Evolutionary conservation across 1,140 invertebrate genomes (phyloP).

Genomic region (Bombus vancouverensis): DNA sequence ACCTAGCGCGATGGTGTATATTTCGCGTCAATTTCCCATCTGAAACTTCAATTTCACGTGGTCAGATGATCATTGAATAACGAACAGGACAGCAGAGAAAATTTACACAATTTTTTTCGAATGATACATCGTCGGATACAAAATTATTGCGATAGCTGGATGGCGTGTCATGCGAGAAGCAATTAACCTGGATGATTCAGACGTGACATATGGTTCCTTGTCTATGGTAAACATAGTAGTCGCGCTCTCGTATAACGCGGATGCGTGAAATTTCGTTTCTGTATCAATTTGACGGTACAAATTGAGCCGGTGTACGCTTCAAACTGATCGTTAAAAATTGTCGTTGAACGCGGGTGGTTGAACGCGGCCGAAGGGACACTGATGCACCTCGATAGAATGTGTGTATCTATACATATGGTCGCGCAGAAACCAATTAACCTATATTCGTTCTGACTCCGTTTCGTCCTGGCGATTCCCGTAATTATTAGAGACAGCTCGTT

Average conservation of each 20-base stretch:
- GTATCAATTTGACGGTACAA: slow-evolving; percentile 30
- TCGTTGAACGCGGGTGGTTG: background rate
- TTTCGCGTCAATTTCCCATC: background rate
- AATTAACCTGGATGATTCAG: slow-evolving; percentile 21
- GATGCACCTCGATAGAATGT: slow-evolving; percentile 36
- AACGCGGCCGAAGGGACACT: slow-evolving; percentile 4
- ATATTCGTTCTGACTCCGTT: slow-evolving; percentile 49
- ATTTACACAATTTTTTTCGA: background rate
- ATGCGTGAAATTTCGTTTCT: background rate
- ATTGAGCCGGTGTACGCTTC: slow-evolving; percentile 6
- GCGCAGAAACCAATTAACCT: slow-evolving; percentile 65
- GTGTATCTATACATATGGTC: background rate
- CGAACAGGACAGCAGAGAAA: background rate
- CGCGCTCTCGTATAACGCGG: background rate
- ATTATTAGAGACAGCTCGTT: slow-evolving; percentile 36
- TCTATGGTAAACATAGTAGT: background rate
- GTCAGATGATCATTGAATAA: background rate
- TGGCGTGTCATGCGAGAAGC: background rate
- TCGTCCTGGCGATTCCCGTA: slow-evolving; percentile 29
- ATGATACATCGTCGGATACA: background rate
- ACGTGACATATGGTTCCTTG: background rate
- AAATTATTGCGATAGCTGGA: background rate
- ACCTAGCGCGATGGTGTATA: background rate
- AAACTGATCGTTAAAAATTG: slow-evolving; percentile 48
- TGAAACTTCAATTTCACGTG: background rate